These are phyloP conservation scores for Naso thynnoides DNA, from an alignment of 2,797 vertebrate genomes.

Conservation along the genomic window DNA sequence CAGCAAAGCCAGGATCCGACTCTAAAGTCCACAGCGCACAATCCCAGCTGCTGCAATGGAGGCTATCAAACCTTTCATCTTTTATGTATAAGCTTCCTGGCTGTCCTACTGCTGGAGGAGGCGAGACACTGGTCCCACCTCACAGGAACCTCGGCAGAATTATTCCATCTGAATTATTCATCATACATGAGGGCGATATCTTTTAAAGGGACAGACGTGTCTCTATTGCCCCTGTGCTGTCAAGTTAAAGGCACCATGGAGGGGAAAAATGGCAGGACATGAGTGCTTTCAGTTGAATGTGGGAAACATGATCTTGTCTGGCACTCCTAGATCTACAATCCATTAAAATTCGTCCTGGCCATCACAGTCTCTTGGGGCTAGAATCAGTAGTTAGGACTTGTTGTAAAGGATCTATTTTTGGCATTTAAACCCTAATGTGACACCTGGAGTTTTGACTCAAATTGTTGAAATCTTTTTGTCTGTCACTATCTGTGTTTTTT, in stretches of 20 bases:
- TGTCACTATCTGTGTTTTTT: too few species aligned
- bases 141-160: constrained; percentile 74
- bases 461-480: too few species aligned
- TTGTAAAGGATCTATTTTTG: constrained; percentile 35
- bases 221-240: constrained; percentile 61
- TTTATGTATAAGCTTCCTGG: constrained; percentile 94
- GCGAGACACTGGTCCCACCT: constrained; percentile 77
- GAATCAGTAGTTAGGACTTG: constrained; percentile 35
- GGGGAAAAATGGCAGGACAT: constrained; percentile 31
- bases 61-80: constrained; percentile 93
- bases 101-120: constrained; percentile 85
- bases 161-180: constrained; percentile 82
- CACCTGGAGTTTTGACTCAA: too few species aligned
- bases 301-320: constrained; percentile 36
- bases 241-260: constrained; percentile 63
- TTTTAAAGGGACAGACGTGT: constrained; percentile 76
- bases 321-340: constrained; percentile 29
- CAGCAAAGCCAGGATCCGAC: constrained; percentile 61
- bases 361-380: constrained; percentile 2
- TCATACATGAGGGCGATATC: constrained; percentile 76
- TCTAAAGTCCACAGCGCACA: constrained; percentile 58
- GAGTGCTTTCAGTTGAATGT: constrained; percentile 31
- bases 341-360: constrained; percentile 28
- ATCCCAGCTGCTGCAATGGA: constrained; percentile 72
- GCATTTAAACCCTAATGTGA: too few species aligned